Base-by-base conservation (phyloP, 1,140 invertebrate genomes). In the Penaeus vannamei region DNA sequence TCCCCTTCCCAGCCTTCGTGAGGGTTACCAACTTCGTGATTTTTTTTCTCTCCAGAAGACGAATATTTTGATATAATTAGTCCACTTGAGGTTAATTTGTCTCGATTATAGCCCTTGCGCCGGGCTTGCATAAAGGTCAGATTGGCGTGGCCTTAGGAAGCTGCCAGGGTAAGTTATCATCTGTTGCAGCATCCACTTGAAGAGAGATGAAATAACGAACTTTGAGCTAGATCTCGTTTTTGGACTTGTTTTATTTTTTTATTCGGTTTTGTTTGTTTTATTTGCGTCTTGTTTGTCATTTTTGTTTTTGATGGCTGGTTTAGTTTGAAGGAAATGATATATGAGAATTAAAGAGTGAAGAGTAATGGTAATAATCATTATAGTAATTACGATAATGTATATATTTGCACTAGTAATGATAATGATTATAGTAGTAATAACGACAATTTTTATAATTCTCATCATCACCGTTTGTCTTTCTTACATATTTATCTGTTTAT, bases 11-110 rank as follows among this genome's bases (percentile, higher is more conserved):
- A 10, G n/a, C 66, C 66, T 32, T 17, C 32, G 14, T 0, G 66
- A n/a, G 66, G n/a, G n/a, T 72, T 72, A 72, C n/a, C 32, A 72
- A n/a, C n/a, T n/a, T 72, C n/a, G 32, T n/a, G n/a, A n/a, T 32
- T 26, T 72, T 72, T 72, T 72, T 72, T 72, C 26, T n/a, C 20
- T 72, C 26, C 22, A 19, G 17, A 19, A 14, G 20, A 17, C 20
- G 32, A 72, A 72, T 72, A 72, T 72, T 17, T 72, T 72, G 66
- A 72, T 72, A 32, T 72, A 72, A 72, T 72, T 72, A 72, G 66
- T 72, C 66, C 66, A 23, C 32, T 72, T 72, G 66, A 53, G 17
- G 53, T 53, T 53, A 53, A 53, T 53, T 53, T 17, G 53, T 53
- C 53, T 53, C 53, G 53, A 53, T 53, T 53, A 10, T 53, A 53